Evolutionary conservation across 2,797 vertebrate species (phyloP).

Genomic region (Gymnopithys bicolor): DNA sequence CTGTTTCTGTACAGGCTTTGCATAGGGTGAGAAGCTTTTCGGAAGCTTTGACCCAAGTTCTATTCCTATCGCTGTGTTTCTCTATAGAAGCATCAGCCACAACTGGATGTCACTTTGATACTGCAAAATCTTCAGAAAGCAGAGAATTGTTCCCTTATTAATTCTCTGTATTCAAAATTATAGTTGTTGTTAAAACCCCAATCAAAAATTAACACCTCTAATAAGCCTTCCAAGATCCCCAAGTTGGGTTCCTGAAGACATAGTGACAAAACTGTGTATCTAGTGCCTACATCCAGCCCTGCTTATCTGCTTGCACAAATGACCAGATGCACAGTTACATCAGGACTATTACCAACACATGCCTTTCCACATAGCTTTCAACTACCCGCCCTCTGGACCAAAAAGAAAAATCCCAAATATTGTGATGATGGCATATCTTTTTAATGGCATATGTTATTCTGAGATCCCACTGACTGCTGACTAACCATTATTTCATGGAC

Average conservation of each 20-base stretch:
- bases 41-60: not conserved
- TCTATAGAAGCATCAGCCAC: not conserved
- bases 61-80: not conserved
- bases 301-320: not conserved
- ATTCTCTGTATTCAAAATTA: not conserved
- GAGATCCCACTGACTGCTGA: not conserved
- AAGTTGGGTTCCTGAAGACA: not conserved
- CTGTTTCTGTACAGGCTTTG: not conserved
- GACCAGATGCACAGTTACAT: not conserved
- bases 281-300: not conserved
- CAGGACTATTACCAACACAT: not conserved
- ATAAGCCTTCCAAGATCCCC: not conserved
- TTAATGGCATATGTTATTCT: not conserved
- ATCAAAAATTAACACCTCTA: not conserved
- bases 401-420: not conserved
- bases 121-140: not conserved
- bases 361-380: not conserved
- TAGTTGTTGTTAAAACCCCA: not conserved
- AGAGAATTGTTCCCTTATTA: not conserved
- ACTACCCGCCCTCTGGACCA: not conserved
- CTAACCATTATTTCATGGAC: not conserved
- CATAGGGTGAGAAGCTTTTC: not conserved
- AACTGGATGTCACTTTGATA: not conserved
- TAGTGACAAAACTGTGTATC: not conserved
- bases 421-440: not conserved